These are phyloP conservation scores for Apodemus sylvaticus DNA, from an alignment of 2,113 vertebrate genomes.

Conservation along the genomic window DNA sequence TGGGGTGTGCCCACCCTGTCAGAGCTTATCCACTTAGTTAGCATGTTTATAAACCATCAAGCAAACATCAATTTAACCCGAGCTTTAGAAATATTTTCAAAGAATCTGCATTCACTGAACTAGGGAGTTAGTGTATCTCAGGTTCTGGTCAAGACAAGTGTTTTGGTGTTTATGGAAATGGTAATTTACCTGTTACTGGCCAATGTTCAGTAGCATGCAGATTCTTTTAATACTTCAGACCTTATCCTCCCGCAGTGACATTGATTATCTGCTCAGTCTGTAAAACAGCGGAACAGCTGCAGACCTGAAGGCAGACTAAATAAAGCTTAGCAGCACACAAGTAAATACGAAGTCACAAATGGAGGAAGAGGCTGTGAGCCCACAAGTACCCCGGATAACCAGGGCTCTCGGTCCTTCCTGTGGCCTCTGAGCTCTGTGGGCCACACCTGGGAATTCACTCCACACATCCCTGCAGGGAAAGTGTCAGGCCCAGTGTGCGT, in stretches of 20 bases:
- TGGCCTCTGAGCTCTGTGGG: not conserved
- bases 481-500: not conserved
- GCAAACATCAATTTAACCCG: not conserved
- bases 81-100: not conserved
- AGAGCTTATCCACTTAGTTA: not conserved
- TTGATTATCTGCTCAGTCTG: slow-evolving; percentile 3
- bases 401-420: not conserved
- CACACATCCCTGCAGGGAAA: not conserved
- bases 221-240: slow-evolving; percentile 15
- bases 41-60: not conserved
- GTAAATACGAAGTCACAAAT: not conserved
- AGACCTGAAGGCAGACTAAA: not conserved
- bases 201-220: not conserved
- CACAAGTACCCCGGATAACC: not conserved
- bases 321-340: not conserved
- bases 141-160: slow-evolving; percentile 2
- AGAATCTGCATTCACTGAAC: not conserved
- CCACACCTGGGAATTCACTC: not conserved
- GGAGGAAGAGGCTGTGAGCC: not conserved
- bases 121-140: not conserved
- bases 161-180: slow-evolving; percentile 33
- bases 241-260: not conserved
- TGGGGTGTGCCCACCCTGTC: slow-evolving; percentile 19
- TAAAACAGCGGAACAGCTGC: not conserved
- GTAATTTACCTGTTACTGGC: not conserved